Evolutionary conservation across 2,888 invertebrate genomes (phyloP), one percentile per base, ranked within the genome.

Genomic region (Lepas anatifera): DNA sequence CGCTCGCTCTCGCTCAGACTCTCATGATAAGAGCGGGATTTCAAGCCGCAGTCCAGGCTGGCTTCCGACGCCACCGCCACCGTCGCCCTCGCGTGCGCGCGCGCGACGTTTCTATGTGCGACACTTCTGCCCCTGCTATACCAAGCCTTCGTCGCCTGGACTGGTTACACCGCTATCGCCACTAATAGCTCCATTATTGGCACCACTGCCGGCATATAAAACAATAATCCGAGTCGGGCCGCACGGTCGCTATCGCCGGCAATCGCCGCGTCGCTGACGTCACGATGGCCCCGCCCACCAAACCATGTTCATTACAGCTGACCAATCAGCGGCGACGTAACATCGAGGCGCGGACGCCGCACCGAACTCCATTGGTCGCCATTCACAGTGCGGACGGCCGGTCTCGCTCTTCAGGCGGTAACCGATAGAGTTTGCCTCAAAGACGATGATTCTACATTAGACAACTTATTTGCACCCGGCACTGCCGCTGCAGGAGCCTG

Each of bases 141-240:
- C n/a, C n/a, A n/a, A n/a, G n/a, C n/a, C n/a, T n/a, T n/a, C n/a
- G n/a, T n/a, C n/a, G n/a, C n/a, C n/a, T n/a, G n/a, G n/a, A n/a
- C n/a, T n/a, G n/a, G n/a, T n/a, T n/a, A n/a, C n/a, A n/a, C n/a
- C n/a, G n/a, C n/a, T n/a, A n/a, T n/a, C n/a, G 7, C 58, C 32
- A 22, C 58, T 58, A 58, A 58, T 58, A 58, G 58, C 35, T 58
- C 58, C 58, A 58, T 58, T 58, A 58, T 58, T 58, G 22, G 32
- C 58, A 35, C 58, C 58, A 35, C 58, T 58, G 58, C 18, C 58
- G 58, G 58, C 58, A 58, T 35, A 58, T 58, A 58, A 58, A 58
- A 58, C 58, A 58, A 58, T 58, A 58, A 58, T 58, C 58, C 58
- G 35, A n/a, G n/a, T n/a, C 58, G 11, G 16, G 32, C 11, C 18